Base-by-base conservation (phyloP, 1,140 invertebrate genomes). In the Asbolus verrucosus region DNA sequence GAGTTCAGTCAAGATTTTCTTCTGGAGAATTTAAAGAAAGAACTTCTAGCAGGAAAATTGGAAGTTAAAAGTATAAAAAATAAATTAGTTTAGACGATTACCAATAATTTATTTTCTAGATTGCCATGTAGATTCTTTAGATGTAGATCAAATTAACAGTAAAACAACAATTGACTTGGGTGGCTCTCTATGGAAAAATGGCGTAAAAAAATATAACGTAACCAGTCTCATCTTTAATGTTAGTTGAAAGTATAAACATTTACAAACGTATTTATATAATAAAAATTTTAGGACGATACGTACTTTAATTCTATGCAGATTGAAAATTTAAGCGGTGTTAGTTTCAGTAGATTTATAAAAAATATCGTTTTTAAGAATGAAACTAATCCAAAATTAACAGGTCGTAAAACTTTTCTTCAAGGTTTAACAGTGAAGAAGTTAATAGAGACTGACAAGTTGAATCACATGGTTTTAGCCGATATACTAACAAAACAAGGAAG, bases 321-420 rank as follows among this genome's bases (percentile, higher is more conserved):
- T 1, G 24, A 75, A 16, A 75, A 75, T 5, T 68, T 80, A 6
- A 76, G 77, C 61, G 59, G 50, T 8, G 67, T 73, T 0, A 9
- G 41, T 39, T 79, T 79, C 39, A 38, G 78, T n/a, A 19, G 66
- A 11, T 77, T 76, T 27, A 5, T 74, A 5, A 18, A 65, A 1
- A 73, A 75, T 43, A 13, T 79, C 2, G 61, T 81, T 13, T 77
- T 70, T 24, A 81, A 79, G 69, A 76, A 77, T 24, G 75, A 81
- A 70, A 70, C 69, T 5, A 27, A 72, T 38, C 11, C 76, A n/a
- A 65, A 24, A 13, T 67, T 79, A n/a, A 8, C 61, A 3, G 63
- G 62, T 36, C 6, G 67, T 8, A 76, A 74, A 70, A 16, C 15
- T 1, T 81, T 79, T 54, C 5, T 60, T 18, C 75, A 77, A 4